A percentile compares a stretch with the other conserved stretches of the same genome.
Evolutionary conservation across 1,140 invertebrate species (phyloP).

Genomic region (Meloidogyne hapla): DNA sequence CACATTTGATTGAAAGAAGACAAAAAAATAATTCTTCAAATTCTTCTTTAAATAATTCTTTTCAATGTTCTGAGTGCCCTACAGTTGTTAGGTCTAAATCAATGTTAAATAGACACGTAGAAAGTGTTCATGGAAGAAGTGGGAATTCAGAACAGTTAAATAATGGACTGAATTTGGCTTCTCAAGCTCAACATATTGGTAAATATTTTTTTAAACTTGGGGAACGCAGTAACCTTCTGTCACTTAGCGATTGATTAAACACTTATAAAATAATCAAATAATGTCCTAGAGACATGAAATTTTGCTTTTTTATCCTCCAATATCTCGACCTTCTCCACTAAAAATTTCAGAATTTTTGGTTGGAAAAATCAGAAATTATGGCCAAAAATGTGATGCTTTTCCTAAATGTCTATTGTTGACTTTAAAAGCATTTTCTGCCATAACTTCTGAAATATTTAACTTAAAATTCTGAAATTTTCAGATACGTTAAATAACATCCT

Average conservation of each 20-base stretch:
- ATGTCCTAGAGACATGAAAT: background rate
- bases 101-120: slow-evolving; percentile 48
- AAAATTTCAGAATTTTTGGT: background rate
- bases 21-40: background rate
- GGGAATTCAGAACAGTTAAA: background rate
- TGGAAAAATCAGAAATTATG: background rate
- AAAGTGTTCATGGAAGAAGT: slow-evolving; percentile 32
- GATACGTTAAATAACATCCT: too few species aligned
- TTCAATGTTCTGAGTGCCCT: slow-evolving; percentile 50
- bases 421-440: too few species aligned
- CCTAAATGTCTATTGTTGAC: too few species aligned
- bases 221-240: too few species aligned
- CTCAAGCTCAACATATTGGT: background rate
- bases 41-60: slow-evolving; percentile 13
- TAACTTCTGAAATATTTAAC: too few species aligned
- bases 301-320: background rate
- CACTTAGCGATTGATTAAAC: background rate
- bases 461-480: too few species aligned
- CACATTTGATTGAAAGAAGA: slow-evolving; percentile 55
- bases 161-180: background rate
- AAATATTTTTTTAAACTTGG: too few species aligned
- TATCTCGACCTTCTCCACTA: background rate
- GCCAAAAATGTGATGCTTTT: too few species aligned
- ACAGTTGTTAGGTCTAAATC: slow-evolving; percentile 37
- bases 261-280: background rate